phyloP scores from a whole-genome alignment of 1,140 invertebrate genomes.

The Pararge aegeria region DNA sequence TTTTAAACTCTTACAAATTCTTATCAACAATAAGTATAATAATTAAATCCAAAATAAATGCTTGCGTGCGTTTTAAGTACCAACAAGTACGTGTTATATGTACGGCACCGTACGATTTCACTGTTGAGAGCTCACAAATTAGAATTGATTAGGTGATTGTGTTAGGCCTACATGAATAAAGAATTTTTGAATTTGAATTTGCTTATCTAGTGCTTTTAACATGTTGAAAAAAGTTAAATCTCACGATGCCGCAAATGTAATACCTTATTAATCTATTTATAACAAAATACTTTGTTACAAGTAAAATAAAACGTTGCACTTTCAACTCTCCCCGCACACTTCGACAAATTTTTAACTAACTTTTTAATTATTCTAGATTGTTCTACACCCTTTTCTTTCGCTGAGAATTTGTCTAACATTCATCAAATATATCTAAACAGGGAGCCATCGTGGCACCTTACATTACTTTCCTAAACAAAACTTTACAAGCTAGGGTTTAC shows the following conservation, averaged over 20 bases:
- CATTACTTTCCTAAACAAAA: conserved; percentile 19
- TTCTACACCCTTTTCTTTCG: conserved; percentile 2
- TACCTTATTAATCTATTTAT: too few species aligned
- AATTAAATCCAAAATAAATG: neutral
- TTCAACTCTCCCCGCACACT: too few species aligned
- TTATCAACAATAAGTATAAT: conserved; percentile 15
- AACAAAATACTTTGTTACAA: too few species aligned
- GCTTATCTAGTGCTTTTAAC: too few species aligned
- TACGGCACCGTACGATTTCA: too few species aligned
- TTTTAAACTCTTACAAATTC: conserved; percentile 11
- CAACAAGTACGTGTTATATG: neutral
- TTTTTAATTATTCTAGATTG: conserved; percentile 27
- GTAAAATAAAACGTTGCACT: too few species aligned
- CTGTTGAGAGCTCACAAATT: too few species aligned
- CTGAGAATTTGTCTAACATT: neutral
- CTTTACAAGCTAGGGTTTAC: neutral
- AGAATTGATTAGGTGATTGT: too few species aligned
- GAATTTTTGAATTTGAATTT: too few species aligned
- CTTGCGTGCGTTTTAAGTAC: neutral
- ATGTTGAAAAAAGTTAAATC: too few species aligned
- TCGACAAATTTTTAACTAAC: neutral
- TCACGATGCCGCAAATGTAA: too few species aligned
- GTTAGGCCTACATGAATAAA: too few species aligned
- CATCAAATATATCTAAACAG: conserved; percentile 6
- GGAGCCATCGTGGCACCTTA: conserved; percentile 36